Base-by-base conservation (phyloP, 2,888 invertebrate species). In the Ypsolopha scabrella region DNA sequence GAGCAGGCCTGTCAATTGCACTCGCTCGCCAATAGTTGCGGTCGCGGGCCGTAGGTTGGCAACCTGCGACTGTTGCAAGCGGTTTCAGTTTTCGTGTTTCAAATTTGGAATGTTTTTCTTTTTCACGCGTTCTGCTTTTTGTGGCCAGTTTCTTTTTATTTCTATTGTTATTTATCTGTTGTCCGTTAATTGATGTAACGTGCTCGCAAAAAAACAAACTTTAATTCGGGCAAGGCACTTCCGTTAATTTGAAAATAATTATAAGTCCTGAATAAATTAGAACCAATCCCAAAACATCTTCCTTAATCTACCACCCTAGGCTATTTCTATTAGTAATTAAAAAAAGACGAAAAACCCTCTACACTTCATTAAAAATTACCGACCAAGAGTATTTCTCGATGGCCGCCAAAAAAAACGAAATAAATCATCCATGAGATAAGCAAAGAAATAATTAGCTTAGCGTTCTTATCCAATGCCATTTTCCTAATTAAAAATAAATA, bases 1-100 rank as follows among this genome's bases (percentile, higher is more conserved):
- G 86, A 86, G 83, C 80, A 63, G 72, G 74, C 66, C 83, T 85
- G 86, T 85, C 86, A 86, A 86, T 85, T 83, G 86, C 86, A 86
- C 69, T 65, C 81, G 83, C 68, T 63, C 74, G 67, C 85, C 85
- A 77, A 85, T 86, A 85, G 85, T 80, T 85, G 85, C 79, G 85
- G 85, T 85, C 65, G 68, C 63, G 65, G 63, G 55, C 63, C 67
- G 65, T 64, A 60, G 48, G 58, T 60, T 55, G 60, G 55, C 54
- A n/a, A 39, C 47, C 34, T 48, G 51, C 50, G 53, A 48, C 51
- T 47, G 48, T 51, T 51, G 53, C 45, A 35, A 35, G 52, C 51
- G 10, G 35, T 47, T 10, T 47, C n/a, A 9, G 13, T 43, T 54
- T 56, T 56, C 53, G 53, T 51, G 50, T 52, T 53, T 55, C 51